Percentiles rank a stretch among this genome's conserved stretches.
Evolutionary conservation across 2,888 invertebrate species (phyloP).

Genomic region (Azorinus chamasolen): DNA sequence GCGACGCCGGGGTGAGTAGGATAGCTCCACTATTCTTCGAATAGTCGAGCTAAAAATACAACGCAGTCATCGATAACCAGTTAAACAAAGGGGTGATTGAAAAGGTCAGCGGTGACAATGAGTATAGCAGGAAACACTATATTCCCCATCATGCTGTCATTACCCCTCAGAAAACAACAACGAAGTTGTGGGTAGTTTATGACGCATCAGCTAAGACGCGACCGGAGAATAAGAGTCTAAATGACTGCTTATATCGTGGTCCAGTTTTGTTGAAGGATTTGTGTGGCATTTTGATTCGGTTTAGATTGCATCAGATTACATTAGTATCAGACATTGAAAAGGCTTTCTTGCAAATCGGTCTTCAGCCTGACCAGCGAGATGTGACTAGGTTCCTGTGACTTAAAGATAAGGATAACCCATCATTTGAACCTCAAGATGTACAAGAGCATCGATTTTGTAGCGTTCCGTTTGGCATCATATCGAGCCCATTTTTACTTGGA

Average conservation of each 20-base stretch:
- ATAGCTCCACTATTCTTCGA: too few relatives aligned
- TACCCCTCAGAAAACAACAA: slow-evolving; percentile 27
- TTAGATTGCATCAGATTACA: slow-evolving; percentile 18
- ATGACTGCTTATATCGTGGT: slow-evolving; percentile 41
- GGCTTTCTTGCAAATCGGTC: slow-evolving; percentile 32
- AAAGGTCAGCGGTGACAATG: slow-evolving; percentile 1
- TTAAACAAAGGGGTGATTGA: slow-evolving; percentile 31
- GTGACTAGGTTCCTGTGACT: slow-evolving; percentile 46
- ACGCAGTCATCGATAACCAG: slow-evolving; percentile 27
- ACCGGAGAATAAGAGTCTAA: slow-evolving; percentile 26
- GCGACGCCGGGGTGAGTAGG: too few relatives aligned
- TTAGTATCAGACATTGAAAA: slow-evolving; percentile 46
- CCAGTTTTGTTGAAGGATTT: slow-evolving; percentile 43
- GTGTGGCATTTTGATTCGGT: slow-evolving; percentile 27
- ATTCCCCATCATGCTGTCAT: slow-evolving; percentile 31
- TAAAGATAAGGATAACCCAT: slow-evolving; percentile 22
- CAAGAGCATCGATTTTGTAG: slow-evolving; percentile 27
- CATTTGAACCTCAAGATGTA: slow-evolving; percentile 5
- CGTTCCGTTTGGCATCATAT: slow-evolving; percentile 27
- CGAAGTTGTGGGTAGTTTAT: slow-evolving; percentile 19
- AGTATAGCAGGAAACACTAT: slow-evolving; percentile 5
- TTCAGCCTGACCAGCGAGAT: slow-evolving; percentile 33
- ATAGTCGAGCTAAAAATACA: too few relatives aligned
- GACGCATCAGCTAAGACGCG: slow-evolving; percentile 32
- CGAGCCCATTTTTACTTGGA: slow-evolving; percentile 30